phyloP scores from a whole-genome alignment of 2,113 vertebrate species.

The Psittacula cyanocephala region DNA sequence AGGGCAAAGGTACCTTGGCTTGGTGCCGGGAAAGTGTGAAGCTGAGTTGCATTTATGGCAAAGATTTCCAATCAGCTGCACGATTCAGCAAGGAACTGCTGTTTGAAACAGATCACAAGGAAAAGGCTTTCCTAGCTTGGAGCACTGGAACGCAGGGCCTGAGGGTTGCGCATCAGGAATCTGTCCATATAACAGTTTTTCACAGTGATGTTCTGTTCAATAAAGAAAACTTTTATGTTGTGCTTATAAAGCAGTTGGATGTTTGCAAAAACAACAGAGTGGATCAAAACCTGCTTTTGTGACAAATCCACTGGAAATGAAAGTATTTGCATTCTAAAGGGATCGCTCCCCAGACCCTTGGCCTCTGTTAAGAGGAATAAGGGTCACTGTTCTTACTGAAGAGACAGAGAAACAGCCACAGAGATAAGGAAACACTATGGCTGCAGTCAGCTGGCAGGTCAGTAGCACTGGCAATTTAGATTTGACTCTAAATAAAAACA shows the following conservation, averaged over 20 bases:
- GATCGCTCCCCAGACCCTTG: neutral
- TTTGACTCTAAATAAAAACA: neutral
- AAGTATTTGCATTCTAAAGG: neutral
- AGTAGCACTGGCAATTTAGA: rapidly evolving
- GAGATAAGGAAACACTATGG: neutral
- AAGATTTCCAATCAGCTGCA: neutral
- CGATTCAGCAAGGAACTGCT: neutral
- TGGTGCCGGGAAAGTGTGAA: neutral
- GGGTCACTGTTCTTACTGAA: neutral
- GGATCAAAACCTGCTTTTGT: neutral
- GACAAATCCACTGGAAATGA: neutral
- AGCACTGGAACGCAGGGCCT: neutral
- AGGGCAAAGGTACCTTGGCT: neutral
- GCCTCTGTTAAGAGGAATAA: neutral
- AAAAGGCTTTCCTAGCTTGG: neutral
- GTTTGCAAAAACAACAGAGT: neutral
- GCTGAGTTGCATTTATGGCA: rapidly evolving
- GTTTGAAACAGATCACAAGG: rapidly evolving
- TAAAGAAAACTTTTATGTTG: neutral
- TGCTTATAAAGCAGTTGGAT: neutral
- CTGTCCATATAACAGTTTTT: rapidly evolving
- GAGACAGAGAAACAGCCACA: neutral
- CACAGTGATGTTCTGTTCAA: rapidly evolving
- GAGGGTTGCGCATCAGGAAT: neutral
- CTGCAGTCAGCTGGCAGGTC: neutral